A percentile compares a stretch with the other conserved stretches of the same genome.
phyloP scores from a whole-genome alignment of 2,888 invertebrate species.

The Rhopalosiphum nymphaeae region DNA sequence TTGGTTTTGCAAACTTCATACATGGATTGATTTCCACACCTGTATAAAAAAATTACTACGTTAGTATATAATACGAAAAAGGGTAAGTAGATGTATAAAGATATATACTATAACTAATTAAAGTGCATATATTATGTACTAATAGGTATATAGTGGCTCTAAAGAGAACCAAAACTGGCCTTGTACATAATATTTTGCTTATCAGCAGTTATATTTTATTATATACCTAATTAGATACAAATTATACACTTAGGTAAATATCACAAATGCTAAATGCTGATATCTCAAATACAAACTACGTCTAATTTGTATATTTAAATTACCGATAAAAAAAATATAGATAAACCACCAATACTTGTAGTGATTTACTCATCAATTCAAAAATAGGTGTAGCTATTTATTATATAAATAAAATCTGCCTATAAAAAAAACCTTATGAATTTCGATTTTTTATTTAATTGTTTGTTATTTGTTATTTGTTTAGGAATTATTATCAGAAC shows the following conservation, averaged over 20 bases:
- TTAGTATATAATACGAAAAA: neutral
- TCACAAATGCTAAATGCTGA: neutral
- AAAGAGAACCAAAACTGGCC: neutral
- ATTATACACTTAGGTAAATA: neutral
- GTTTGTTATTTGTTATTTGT: neutral
- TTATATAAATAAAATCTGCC: neutral
- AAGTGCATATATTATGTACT: neutral
- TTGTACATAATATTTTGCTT: neutral
- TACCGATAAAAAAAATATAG: neutral
- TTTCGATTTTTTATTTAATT: neutral
- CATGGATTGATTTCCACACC: constrained; percentile 78
- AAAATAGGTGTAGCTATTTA: neutral
- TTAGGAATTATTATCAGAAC: neutral
- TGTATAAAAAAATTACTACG: constrained; percentile 68
- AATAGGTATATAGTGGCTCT: neutral
- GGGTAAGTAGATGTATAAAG: neutral
- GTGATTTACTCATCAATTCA: neutral
- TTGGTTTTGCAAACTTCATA: constrained; percentile 73
- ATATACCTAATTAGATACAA: neutral
- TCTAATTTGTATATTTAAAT: neutral
- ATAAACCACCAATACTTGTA: neutral
- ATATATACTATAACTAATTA: neutral
- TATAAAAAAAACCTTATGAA: neutral
- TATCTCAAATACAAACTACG: neutral
- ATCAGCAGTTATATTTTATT: neutral